phyloP scores from a whole-genome alignment of 1,140 invertebrate genomes.

The Drosophila triauraria region DNA sequence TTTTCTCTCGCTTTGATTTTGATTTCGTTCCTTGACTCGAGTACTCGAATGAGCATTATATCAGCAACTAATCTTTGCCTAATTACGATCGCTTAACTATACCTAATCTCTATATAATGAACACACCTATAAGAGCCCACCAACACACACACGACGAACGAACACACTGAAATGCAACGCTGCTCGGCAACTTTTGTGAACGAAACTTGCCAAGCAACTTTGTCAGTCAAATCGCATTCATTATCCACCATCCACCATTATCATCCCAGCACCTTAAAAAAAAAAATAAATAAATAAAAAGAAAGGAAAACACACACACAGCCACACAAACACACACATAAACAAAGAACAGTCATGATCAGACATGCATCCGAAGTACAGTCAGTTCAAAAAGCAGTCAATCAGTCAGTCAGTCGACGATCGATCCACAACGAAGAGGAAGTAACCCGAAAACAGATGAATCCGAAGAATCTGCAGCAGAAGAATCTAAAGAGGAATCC shows the following conservation, averaged over 20 bases:
- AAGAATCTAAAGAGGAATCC: conserved; percentile 5
- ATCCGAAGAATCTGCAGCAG: neutral
- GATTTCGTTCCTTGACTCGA: conserved; percentile 54
- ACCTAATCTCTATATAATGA: conserved; percentile 59
- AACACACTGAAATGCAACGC: conserved; percentile 1
- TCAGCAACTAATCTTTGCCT: conserved; percentile 67
- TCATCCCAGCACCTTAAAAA: conserved; percentile 14
- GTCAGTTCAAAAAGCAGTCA: conserved; percentile 33
- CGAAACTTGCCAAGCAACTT: conserved; percentile 17
- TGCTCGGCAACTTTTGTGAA: conserved; percentile 12
- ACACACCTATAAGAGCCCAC: conserved; percentile 18
- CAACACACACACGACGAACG: neutral
- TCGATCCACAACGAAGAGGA: conserved; percentile 8
- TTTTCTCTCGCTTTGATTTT: conserved; percentile 60
- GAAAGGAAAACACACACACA: conserved; percentile 1
- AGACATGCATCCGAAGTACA: conserved; percentile 37
- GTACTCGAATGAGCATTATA: conserved; percentile 72
- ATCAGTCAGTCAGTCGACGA: conserved; percentile 39
- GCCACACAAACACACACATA: conserved; percentile 7
- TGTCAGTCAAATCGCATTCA: conserved; percentile 14
- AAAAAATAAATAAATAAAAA: neutral
- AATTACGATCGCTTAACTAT: conserved; percentile 71
- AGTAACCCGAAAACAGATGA: neutral
- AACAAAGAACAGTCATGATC: conserved; percentile 26
- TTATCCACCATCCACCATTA: conserved; percentile 16